Evolutionary conservation across 2,113 vertebrate genomes (phyloP), one percentile per base, ranked within the genome.

Genomic region (Nyctereutes procyonoides): DNA sequence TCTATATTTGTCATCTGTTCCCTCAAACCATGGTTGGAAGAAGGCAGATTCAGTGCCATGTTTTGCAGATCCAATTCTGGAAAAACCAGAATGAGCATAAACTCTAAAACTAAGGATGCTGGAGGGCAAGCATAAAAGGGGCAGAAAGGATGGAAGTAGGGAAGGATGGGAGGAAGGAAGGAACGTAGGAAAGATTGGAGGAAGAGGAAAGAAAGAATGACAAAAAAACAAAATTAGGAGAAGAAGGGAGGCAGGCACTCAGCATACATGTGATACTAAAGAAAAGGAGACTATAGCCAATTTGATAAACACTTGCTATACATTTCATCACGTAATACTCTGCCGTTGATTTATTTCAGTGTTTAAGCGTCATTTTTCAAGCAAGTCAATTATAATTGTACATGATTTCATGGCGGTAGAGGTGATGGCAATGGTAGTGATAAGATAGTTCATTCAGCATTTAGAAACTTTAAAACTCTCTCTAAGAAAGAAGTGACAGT

Each of bases 311-410:
- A 97, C 74, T 96, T 2, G 0, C 89, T 97, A 71, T 97, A 98
- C 96, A 98, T 98, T 95, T 93, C 93, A 53, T 85, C 95, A 63
- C 74, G 65, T 88, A 35, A 38, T 96, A 97, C 96, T 97, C 98
- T 98, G 88, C 63, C 95, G 98, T 93, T 48, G 84, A 87, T 67
- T 30, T 98, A 93, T 95, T 98, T 97, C 82, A 96, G 20, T 43
- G 58, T 88, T 95, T 93, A 98, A 95, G 11, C 76, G 85, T 73
- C 48, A 96, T 97, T 98, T 97, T 98, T 97, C 92, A 97, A 97
- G 82, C 35, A 96, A 97, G 74, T 97, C 65, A 84, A 43, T 92
- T 97, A 63, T 83, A 85, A 97, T 96, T 97, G 12, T 32, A 80
- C 80, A 0, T 3, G 81, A 73, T 80, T 4, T 58, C 55, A 35